phyloP scores from a whole-genome alignment of 2,113 vertebrate genomes.

The Syrmaticus mikado region DNA sequence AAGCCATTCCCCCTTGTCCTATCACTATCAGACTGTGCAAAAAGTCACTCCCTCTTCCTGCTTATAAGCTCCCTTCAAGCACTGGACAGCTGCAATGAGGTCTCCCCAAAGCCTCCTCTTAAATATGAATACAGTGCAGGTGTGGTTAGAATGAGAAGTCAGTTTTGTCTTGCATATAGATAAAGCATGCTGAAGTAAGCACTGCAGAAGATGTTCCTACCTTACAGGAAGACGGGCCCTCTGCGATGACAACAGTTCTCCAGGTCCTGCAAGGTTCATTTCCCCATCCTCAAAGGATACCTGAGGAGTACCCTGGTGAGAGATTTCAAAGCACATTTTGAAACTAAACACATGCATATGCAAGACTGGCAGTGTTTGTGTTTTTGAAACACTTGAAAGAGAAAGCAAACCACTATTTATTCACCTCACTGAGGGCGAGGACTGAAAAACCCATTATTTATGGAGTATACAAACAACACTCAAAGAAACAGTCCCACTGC shows the following conservation, averaged over 20 bases:
- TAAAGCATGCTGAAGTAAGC: background rate
- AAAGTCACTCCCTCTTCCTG: too few species aligned
- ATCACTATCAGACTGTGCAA: too few species aligned
- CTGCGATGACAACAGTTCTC: constrained; percentile 50
- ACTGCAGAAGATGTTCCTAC: constrained; percentile 53
- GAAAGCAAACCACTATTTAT: background rate
- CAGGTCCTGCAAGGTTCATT: constrained; percentile 52
- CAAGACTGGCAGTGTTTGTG: background rate
- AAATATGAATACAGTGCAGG: background rate
- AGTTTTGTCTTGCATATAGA: background rate
- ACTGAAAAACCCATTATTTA: background rate
- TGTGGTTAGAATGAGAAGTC: background rate
- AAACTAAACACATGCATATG: background rate
- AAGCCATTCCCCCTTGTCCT: too few species aligned
- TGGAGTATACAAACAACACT: background rate
- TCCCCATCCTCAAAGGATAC: constrained; percentile 70
- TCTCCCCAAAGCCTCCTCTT: too few species aligned
- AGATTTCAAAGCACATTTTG: constrained; percentile 55
- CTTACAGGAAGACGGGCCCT: constrained; percentile 65
- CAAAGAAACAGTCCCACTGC: background rate
- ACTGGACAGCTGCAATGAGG: too few species aligned
- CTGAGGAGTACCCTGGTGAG: constrained; percentile 70
- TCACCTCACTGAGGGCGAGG: background rate
- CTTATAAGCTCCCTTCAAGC: too few species aligned
- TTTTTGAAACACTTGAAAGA: background rate